Base-by-base conservation (phyloP, 1,140 invertebrate genomes). In the Mercenaria mercenaria region DNA sequence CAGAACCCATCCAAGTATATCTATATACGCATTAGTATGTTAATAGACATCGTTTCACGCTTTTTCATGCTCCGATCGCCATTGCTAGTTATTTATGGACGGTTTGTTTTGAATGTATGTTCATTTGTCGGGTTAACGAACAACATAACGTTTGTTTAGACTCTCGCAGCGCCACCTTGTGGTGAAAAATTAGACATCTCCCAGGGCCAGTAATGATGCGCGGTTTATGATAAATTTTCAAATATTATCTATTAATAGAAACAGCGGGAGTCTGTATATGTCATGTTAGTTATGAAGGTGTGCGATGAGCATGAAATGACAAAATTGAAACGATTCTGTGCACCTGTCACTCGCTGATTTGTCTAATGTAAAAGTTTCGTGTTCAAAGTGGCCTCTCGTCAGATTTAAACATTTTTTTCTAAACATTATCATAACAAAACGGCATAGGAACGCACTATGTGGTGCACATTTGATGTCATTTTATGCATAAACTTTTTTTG, bases 341-440 rank as follows among this genome's bases (percentile, higher is more conserved):
- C 85, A 87, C 74, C 85, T 87, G 85, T 87, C 85, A 50, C n/a
- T 34, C 37, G 85, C 47, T 87, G 15, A 87, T 79, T 77, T 61
- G 85, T 87, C 76, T 59, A 29, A 43, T 32, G 72, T 29, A 34
- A 41, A 59, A n/a, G 59, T 61, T 56, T 87, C 74, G 34, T 87
- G 85, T 87, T 87, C 47, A 74, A 86, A 56, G 72, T 59, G 23
- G 23, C 10, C 67, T 47, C 47, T 83, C 11, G 26, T 82, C 4
- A 64, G 39, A 47, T 69, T 83, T 61, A 74, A 76, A 43, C 52
- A 52, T 26, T 86, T 50, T 67, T 34, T 56, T 34, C 13, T 20
- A 29, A 26, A n/a, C 26, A 79, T 86, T 86, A 56, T 59, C 50
- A 76, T 56, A 41, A 34, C 41, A 39, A 52, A 50, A 56, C 3